Evolutionary conservation across 2,797 vertebrate genomes (phyloP), one percentile per base, ranked within the genome.

Genomic region (Hybognathus amarus): DNA sequence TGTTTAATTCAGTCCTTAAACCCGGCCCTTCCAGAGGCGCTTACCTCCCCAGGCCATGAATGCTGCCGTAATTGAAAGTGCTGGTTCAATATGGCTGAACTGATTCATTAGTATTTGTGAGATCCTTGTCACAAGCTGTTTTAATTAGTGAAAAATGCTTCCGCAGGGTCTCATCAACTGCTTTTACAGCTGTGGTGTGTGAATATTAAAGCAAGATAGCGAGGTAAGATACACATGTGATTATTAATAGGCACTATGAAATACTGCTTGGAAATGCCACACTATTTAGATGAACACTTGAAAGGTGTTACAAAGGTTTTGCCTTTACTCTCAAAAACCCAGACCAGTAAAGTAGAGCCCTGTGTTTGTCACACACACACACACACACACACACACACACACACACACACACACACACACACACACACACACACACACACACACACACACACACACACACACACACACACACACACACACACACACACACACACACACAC

Each of bases 1-100:
- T 92, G 86, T 92, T 89, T 91, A 91, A 92, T 93, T 83, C 86
- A 92, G 91, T 78, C 33, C 45, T 78, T 66, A 79, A 87, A 88
- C 82, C 71, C 83, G 66, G 73, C n/a, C 69, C 70, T 73, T 80
- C 38, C 56, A 80, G 20, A 76, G 47, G 63, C 54, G 20, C 20
- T 52, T 24, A 45, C 27, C 59, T 85, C 75, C 63, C 80, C 45
- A 52, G 85, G 89, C 90, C 87, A 90, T 82, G 85, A 87, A 85
- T 83, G 82, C 61, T 24, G 68, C 9, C 10, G 22, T 90, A 90
- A 91, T 90, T 87, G 85, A 87, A 78, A 90, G 74, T 52, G 75
- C 76, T 79, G 86, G 76, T 87, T 84, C 79, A 82, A 82, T 80
- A 82, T 74, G 86, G 74, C 70, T 84, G 70, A 82, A 77, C 71